phyloP scores from a whole-genome alignment of 1,140 invertebrate genomes.

The Drosophila teissieri region DNA sequence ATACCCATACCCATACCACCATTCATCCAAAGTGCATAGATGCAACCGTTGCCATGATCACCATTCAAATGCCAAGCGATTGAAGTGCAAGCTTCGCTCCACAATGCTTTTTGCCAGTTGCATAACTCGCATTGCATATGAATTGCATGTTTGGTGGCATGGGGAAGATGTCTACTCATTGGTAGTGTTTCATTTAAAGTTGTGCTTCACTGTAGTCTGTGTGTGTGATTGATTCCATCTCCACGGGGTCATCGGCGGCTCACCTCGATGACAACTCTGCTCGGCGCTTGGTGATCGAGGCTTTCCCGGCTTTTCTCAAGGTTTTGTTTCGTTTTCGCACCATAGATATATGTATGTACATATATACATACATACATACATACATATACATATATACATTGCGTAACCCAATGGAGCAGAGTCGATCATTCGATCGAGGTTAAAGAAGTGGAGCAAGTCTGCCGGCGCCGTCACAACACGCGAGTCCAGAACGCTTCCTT shows the following conservation, averaged over 20 bases:
- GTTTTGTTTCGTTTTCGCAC: background rate
- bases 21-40: slow-evolving; percentile 5
- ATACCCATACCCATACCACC: background rate
- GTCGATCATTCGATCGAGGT: slow-evolving; percentile 10
- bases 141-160: too few species aligned
- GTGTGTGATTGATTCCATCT: slow-evolving; percentile 17
- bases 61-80: slow-evolving; percentile 19
- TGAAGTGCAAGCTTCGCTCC: slow-evolving; percentile 7
- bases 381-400: background rate
- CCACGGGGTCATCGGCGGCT: slow-evolving; percentile 33
- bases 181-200: background rate
- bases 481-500: slow-evolving; percentile 21
- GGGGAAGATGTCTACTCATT: too few species aligned
- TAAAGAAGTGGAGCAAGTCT: slow-evolving; percentile 15
- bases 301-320: slow-evolving; percentile 27
- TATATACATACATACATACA: background rate
- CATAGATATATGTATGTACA: too few species aligned
- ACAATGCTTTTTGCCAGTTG: background rate
- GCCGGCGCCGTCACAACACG: slow-evolving; percentile 8
- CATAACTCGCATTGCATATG: too few species aligned
- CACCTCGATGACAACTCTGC: slow-evolving; percentile 49
- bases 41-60: slow-evolving; percentile 28
- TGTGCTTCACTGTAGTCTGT: background rate
- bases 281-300: background rate
- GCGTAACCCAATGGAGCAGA: slow-evolving; percentile 1